These are phyloP conservation scores for Drosophila kohkoa DNA, from an alignment of 1,140 invertebrate genomes.

Conservation along the genomic window DNA sequence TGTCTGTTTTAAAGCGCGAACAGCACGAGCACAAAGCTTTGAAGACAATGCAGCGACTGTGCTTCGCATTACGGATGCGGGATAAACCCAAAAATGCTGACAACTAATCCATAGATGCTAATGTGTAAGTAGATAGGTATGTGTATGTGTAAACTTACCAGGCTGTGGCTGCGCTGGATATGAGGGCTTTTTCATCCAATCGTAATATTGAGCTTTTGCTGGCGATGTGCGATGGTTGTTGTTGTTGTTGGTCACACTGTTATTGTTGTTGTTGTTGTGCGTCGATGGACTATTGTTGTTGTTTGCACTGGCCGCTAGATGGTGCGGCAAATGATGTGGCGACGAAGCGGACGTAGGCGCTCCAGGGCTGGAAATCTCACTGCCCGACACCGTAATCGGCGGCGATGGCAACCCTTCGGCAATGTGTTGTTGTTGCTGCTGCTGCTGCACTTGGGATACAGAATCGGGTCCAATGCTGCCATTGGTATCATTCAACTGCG, in stretches of 20 bases:
- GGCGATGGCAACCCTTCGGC: constrained; percentile 86
- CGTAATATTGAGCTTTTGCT: constrained; percentile 92
- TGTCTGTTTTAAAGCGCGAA: constrained; percentile 59
- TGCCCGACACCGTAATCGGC: constrained; percentile 88
- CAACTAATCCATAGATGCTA: constrained; percentile 25
- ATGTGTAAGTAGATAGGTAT: background rate
- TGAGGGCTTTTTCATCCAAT: constrained; percentile 95
- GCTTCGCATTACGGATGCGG: constrained; percentile 51
- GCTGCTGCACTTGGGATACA: constrained; percentile 39
- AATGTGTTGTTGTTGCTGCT: constrained; percentile 64
- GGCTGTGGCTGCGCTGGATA: constrained; percentile 93
- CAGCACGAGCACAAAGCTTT: constrained; percentile 61
- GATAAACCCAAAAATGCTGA: constrained; percentile 58
- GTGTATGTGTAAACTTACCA: constrained; percentile 86
- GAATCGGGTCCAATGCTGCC: constrained; percentile 62
- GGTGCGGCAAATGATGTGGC: constrained; percentile 77
- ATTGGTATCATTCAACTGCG: constrained; percentile 76
- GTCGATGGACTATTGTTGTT: constrained; percentile 77
- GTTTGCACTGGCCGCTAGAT: constrained; percentile 64
- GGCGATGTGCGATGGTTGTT: constrained; percentile 86
- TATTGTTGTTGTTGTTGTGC: constrained; percentile 74
- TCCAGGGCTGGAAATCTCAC: constrained; percentile 89
- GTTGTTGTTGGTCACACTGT: constrained; percentile 63
- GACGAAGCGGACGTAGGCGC: constrained; percentile 84
- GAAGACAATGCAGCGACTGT: constrained; percentile 58